These are phyloP conservation scores for Euura lappo DNA, from an alignment of 1,140 invertebrate species.

Conservation along the genomic window DNA sequence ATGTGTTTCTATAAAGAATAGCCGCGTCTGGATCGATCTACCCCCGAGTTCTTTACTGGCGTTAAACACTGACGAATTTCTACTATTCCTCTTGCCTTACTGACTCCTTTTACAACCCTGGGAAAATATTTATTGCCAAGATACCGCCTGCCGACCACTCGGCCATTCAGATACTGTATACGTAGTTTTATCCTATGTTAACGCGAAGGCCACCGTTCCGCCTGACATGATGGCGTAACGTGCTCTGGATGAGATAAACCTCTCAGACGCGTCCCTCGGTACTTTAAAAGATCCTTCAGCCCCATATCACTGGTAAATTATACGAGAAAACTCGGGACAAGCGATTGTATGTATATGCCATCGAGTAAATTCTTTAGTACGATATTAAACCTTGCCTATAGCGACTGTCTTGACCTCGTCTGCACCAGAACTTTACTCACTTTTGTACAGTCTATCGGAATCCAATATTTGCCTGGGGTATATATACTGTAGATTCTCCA, in stretches of 20 bases:
- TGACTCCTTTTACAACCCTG: not conserved
- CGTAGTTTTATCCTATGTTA: not conserved
- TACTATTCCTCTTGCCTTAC: not conserved
- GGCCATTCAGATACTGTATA: not conserved
- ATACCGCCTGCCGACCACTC: not conserved
- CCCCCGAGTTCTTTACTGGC: not conserved
- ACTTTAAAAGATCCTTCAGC: not conserved
- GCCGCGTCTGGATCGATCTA: not conserved
- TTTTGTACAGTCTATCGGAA: not conserved
- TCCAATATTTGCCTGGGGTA: not conserved
- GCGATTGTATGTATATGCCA: not conserved
- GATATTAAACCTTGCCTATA: not conserved
- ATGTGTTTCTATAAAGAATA: no score
- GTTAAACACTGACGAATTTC: constrained; percentile 1
- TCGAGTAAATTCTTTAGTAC: not conserved
- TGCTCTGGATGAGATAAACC: not conserved
- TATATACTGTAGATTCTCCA: not conserved
- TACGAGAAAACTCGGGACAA: not conserved
- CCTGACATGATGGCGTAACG: not conserved
- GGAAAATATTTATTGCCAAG: not conserved
- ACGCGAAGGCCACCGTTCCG: not conserved
- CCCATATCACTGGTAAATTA: not conserved
- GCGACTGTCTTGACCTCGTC: not conserved
- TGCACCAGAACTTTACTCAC: not conserved
- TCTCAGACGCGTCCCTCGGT: not conserved